A percentile compares a stretch with the other conserved stretches of the same genome.
These are phyloP conservation scores for Acinonyx jubatus DNA, from an alignment of 2,113 vertebrate species.

Conservation along the genomic window DNA sequence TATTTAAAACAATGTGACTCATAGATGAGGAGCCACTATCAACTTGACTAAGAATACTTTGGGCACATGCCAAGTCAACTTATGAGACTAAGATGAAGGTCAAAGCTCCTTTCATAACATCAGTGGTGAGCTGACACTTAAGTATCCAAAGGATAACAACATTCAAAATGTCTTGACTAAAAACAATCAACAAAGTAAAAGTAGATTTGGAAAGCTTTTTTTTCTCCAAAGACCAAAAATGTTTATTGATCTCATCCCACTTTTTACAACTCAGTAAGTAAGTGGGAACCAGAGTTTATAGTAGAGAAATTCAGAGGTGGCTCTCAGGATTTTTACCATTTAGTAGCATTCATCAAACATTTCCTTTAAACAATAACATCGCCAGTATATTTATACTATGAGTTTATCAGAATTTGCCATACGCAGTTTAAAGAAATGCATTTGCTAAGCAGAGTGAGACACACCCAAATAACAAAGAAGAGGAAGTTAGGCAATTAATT, in stretches of 20 bases:
- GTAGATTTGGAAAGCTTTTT: background rate
- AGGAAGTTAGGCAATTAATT: background rate
- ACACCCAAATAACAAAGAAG: slow-evolving; percentile 17
- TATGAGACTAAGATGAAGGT: background rate
- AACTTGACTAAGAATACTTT: background rate
- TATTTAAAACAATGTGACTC: background rate
- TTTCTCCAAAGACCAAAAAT: background rate
- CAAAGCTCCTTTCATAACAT: background rate
- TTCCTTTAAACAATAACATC: background rate
- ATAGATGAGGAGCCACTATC: background rate
- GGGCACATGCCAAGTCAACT: background rate
- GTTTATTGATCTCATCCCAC: background rate
- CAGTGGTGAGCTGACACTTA: background rate
- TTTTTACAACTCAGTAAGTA: background rate
- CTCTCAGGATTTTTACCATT: background rate
- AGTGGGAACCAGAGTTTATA: background rate
- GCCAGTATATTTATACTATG: background rate
- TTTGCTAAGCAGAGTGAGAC: background rate
- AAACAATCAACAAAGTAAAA: background rate
- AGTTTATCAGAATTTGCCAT: background rate
- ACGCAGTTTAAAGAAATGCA: background rate
- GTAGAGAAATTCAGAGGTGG: background rate
- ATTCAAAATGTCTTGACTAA: background rate
- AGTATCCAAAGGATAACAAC: background rate
- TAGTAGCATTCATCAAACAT: background rate